Evolutionary conservation across 2,113 vertebrate genomes (phyloP).

Genomic region (Paedocypris sp.): DNA sequence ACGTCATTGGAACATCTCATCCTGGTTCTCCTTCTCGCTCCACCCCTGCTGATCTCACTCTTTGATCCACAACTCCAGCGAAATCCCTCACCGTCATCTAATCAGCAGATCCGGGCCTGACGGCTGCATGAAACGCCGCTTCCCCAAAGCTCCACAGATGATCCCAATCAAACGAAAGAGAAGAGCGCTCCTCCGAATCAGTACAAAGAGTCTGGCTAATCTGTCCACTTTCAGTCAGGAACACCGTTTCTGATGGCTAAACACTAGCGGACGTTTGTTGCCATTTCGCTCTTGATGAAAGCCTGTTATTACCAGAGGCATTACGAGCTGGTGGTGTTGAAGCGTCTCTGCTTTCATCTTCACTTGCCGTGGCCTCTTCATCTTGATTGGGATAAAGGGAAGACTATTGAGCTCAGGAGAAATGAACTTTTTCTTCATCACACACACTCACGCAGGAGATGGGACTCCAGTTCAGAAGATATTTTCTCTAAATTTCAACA

Average conservation of each 20-base stretch:
- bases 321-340: not conserved
- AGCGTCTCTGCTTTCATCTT: conserved; percentile 14
- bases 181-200: not conserved
- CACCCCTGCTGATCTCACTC: conserved; percentile 21
- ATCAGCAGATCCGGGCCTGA: conserved; percentile 20
- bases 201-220: not conserved
- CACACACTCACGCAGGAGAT: not conserved
- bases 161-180: conserved; percentile 12
- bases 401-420: conserved; percentile 14
- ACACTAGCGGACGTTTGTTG: conserved; percentile 5
- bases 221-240: not conserved
- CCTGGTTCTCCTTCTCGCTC: conserved; percentile 2
- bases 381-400: conserved; percentile 23
- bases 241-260: not conserved
- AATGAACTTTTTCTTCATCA: conserved; percentile 18
- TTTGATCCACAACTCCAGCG: conserved; percentile 28
- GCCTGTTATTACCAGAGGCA: not conserved
- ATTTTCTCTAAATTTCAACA: conserved; percentile 14
- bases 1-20: not conserved
- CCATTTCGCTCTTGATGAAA: conserved; percentile 9
- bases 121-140: conserved; percentile 22
- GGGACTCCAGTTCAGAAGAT: not conserved
- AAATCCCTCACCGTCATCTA: conserved; percentile 24
- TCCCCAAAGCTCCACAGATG: conserved; percentile 9
- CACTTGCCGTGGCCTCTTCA: conserved; percentile 12